These are phyloP conservation scores for Apotomis betuletana DNA, from an alignment of 2,888 invertebrate genomes.

Conservation along the genomic window DNA sequence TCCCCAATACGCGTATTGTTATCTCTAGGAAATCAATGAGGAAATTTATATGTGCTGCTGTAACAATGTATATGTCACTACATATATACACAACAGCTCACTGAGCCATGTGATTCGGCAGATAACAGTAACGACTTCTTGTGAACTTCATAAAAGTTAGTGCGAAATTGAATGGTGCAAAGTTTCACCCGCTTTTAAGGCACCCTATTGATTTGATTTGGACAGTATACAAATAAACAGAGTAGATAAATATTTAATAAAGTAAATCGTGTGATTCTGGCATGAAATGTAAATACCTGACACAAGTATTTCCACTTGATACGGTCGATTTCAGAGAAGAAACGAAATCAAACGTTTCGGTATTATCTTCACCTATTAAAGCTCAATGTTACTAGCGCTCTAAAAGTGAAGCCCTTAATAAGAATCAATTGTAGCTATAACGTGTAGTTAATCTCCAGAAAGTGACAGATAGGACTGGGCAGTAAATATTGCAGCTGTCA, in stretches of 20 bases:
- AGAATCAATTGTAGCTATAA: too few species aligned
- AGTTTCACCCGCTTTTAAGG: conserved; percentile 23
- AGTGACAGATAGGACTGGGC: too few species aligned
- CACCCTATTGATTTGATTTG: conserved; percentile 24
- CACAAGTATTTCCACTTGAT: not conserved
- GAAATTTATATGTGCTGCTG: not conserved
- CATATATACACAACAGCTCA: not conserved
- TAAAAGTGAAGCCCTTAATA: too few species aligned
- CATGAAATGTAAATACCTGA: not conserved
- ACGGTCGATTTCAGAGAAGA: not conserved
- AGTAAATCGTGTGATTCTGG: not conserved
- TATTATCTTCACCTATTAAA: not conserved
- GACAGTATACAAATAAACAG: not conserved
- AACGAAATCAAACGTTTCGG: not conserved
- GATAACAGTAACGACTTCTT: conserved; percentile 20
- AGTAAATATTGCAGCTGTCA: too few species aligned
- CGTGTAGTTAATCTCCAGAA: too few species aligned
- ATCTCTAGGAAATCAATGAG: conserved; percentile 1
- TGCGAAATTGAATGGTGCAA: conserved; percentile 8
- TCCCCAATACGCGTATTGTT: conserved; percentile 1
- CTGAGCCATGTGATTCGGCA: conserved; percentile 8
- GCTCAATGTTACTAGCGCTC: too few species aligned
- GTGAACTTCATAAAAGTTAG: conserved; percentile 26
- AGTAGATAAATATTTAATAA: not conserved
- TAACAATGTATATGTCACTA: not conserved